Evolutionary conservation across 2,888 invertebrate species (phyloP).

Genomic region (Dorcus hopei): DNA sequence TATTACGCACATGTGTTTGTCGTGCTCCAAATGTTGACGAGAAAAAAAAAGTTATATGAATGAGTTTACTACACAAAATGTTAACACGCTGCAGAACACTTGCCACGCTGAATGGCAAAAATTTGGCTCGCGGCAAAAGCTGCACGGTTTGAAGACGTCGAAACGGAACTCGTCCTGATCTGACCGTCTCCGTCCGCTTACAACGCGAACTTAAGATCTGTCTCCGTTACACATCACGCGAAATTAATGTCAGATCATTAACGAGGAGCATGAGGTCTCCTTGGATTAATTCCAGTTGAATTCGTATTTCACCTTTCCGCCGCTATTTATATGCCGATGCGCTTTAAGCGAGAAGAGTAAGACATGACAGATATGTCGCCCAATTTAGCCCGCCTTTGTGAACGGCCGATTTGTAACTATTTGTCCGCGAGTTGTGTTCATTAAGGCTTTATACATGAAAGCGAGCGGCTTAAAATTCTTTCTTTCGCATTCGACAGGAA

Average conservation of each 20-base stretch:
- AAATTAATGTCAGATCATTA: conserved; percentile 31
- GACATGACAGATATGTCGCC: conserved; percentile 26
- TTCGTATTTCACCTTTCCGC: conserved; percentile 13
- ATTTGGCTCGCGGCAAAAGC: too few relatives aligned
- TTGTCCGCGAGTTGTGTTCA: conserved; percentile 26
- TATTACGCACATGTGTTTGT: too few relatives aligned
- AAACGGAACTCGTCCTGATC: too few relatives aligned
- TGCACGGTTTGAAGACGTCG: too few relatives aligned
- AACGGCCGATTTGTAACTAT: conserved; percentile 30
- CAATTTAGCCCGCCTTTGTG: conserved; percentile 24
- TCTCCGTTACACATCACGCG: conserved; percentile 19
- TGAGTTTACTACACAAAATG: too few relatives aligned
- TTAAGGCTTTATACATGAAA: conserved; percentile 15
- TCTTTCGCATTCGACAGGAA: background rate
- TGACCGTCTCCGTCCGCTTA: too few relatives aligned
- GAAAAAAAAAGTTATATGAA: too few relatives aligned
- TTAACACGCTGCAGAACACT: too few relatives aligned
- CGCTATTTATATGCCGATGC: background rate
- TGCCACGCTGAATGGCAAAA: too few relatives aligned
- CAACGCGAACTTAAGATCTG: background rate
- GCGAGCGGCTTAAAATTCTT: background rate
- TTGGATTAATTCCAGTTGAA: conserved; percentile 34
- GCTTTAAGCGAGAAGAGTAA: background rate
- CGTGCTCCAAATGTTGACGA: too few relatives aligned
- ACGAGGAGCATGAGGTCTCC: conserved; percentile 30